phyloP scores from a whole-genome alignment of 2,797 vertebrate genomes.

The Pipistrellus nathusii region DNA sequence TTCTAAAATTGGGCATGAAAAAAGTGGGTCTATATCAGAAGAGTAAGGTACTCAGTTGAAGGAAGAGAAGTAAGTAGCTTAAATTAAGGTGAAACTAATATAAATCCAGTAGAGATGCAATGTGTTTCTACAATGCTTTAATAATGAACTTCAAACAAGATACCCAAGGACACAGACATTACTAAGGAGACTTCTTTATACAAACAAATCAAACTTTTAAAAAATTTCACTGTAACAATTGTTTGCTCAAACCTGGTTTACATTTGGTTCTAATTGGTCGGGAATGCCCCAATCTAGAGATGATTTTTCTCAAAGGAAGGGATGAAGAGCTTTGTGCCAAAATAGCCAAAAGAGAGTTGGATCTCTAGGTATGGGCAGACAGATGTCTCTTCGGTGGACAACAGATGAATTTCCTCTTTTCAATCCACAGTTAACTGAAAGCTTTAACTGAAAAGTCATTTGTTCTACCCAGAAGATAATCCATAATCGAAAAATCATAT shows the following conservation, averaged over 20 bases:
- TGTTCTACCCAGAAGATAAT: constrained; percentile 40
- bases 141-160: constrained; percentile 7
- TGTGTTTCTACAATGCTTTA: constrained; percentile 19
- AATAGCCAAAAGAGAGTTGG: not conserved
- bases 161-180: not conserved
- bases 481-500: not conserved
- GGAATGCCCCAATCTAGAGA: not conserved
- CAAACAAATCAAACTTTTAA: constrained; percentile 29
- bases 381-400: not conserved
- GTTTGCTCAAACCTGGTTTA: constrained; percentile 12
- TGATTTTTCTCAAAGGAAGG: constrained; percentile 42
- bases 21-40: not conserved
- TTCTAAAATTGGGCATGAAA: constrained; percentile 30
- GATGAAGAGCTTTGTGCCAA: constrained; percentile 33
- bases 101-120: constrained; percentile 11
- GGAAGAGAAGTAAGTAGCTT: constrained; percentile 15
- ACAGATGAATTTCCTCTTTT: constrained; percentile 38
- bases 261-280: constrained; percentile 38
- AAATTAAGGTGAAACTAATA: constrained; percentile 15
- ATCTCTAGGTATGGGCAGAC: not conserved
- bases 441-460: constrained; percentile 27
- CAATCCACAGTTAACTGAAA: not conserved
- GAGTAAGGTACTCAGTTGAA: not conserved
- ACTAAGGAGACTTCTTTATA: constrained; percentile 20
- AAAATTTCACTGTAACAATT: not conserved